These are phyloP conservation scores for Zaprionus vittiger DNA, from an alignment of 1,140 invertebrate species.

Conservation along the genomic window DNA sequence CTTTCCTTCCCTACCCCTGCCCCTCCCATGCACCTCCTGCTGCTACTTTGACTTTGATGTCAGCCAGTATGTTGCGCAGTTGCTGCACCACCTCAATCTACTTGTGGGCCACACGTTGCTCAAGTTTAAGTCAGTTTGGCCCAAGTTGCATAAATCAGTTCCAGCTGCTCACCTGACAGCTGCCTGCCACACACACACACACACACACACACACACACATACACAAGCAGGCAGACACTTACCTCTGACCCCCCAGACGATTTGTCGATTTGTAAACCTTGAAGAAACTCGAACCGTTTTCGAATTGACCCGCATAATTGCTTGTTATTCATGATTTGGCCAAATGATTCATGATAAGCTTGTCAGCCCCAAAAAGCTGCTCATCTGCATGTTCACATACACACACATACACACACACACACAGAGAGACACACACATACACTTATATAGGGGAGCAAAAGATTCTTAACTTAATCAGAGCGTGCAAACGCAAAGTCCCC, in stretches of 20 bases:
- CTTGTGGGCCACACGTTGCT: background rate
- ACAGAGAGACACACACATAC: background rate
- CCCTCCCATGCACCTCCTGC: background rate
- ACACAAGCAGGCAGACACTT: background rate
- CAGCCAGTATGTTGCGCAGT: background rate
- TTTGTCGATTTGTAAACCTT: conserved; percentile 44
- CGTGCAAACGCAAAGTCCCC: conserved; percentile 21
- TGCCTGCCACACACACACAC: conserved; percentile 40
- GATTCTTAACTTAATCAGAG: background rate
- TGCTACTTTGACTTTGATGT: conserved; percentile 20
- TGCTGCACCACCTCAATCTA: background rate
- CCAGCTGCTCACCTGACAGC: conserved; percentile 59
- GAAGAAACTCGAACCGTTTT: conserved; percentile 2
- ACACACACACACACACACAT: conserved; percentile 22
- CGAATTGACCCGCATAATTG: conserved; percentile 68
- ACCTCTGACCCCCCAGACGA: conserved; percentile 1
- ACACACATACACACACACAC: background rate
- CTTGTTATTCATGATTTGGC: conserved; percentile 73
- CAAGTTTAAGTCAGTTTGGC: conserved; percentile 1
- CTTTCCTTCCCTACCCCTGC: background rate
- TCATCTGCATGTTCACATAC: background rate
- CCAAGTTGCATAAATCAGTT: conserved; percentile 71
- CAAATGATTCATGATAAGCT: conserved; percentile 57
- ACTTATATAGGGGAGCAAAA: background rate
- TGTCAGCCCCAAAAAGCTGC: conserved; percentile 30